Evolutionary conservation across 2,113 vertebrate genomes (phyloP).

Genomic region (Perca flavescens): DNA sequence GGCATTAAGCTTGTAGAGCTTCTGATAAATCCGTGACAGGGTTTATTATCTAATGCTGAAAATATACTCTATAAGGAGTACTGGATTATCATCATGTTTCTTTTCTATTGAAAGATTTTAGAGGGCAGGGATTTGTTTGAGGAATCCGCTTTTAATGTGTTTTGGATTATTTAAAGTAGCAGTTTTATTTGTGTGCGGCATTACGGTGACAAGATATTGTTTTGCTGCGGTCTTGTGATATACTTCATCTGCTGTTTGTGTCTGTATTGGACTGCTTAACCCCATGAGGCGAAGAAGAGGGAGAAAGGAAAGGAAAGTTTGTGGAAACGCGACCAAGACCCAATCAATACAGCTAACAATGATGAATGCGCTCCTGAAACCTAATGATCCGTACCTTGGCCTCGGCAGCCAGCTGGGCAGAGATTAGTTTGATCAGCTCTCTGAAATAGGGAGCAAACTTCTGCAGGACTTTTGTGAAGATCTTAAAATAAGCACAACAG

Average conservation of each 20-base stretch:
- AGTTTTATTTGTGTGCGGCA: neutral
- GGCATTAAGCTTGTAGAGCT: neutral
- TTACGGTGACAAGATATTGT: neutral
- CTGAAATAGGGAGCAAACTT: slow-evolving; percentile 48
- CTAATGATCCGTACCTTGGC: slow-evolving; percentile 48
- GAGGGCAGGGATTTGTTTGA: neutral
- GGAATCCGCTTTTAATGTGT: neutral
- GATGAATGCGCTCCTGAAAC: slow-evolving; percentile 64
- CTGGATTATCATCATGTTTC: neutral
- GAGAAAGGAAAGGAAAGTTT: slow-evolving; percentile 11
- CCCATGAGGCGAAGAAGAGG: slow-evolving; percentile 1
- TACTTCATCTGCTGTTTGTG: neutral
- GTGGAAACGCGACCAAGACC: slow-evolving; percentile 13
- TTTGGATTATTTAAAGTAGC: neutral
- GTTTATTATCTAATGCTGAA: slow-evolving; percentile 14
- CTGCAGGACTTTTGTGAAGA: slow-evolving; percentile 31
- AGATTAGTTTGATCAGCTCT: slow-evolving; percentile 51
- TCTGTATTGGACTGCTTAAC: neutral
- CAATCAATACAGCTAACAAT: slow-evolving; percentile 67
- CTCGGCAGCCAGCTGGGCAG: neutral
- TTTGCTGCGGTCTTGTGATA: neutral
- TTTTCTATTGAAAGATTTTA: neutral
- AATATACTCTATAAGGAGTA: neutral
- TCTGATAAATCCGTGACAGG: slow-evolving; percentile 17
- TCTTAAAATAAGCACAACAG: slow-evolving; percentile 17